These are phyloP conservation scores for Actinostola sp. DNA, from an alignment of 92 coral and sea anemone species.

Conservation along the genomic window DNA sequence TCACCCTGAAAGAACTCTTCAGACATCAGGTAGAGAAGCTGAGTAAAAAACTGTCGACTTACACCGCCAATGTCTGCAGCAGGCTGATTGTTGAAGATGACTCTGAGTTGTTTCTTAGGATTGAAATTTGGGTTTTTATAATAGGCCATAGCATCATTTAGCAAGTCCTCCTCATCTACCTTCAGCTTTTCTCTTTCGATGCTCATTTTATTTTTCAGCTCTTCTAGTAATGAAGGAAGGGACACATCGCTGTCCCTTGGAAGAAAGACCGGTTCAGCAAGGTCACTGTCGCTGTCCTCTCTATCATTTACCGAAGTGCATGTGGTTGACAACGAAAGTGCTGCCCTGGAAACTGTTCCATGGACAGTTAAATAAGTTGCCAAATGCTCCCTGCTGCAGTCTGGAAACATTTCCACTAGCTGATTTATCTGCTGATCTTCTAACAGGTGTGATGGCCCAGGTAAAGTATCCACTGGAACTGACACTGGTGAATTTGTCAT, in stretches of 20 bases:
- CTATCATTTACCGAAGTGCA: neutral
- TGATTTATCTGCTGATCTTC: conserved; percentile 7
- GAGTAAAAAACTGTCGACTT: conserved; percentile 32
- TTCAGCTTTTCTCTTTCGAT: conserved; percentile 46
- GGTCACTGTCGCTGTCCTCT: conserved; percentile 29
- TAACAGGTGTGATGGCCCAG: conserved; percentile 26
- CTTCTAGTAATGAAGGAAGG: conserved; percentile 22
- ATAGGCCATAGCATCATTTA: conserved; percentile 66
- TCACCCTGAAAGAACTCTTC: conserved; percentile 41
- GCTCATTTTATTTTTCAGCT: conserved; percentile 26
- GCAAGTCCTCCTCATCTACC: too few species aligned
- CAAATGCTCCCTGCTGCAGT: neutral
- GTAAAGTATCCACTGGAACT: too few species aligned
- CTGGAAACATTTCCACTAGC: conserved; percentile 32
- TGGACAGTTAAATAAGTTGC: conserved; percentile 8
- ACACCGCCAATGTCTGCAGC: conserved; percentile 56
- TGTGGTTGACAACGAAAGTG: conserved; percentile 24
- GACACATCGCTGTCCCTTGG: conserved; percentile 6
- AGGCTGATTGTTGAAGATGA: conserved; percentile 34
- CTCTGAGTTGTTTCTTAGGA: conserved; percentile 40
- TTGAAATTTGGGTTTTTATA: conserved; percentile 56
- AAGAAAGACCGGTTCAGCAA: conserved; percentile 17
- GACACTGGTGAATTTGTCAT: too few species aligned
- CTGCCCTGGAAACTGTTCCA: conserved; percentile 33
- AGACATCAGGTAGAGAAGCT: conserved; percentile 13